Percentiles rank a stretch among this genome's conserved stretches.
These are phyloP conservation scores for Mobula hypostoma DNA, from an alignment of 2,113 vertebrate species.

Conservation along the genomic window DNA sequence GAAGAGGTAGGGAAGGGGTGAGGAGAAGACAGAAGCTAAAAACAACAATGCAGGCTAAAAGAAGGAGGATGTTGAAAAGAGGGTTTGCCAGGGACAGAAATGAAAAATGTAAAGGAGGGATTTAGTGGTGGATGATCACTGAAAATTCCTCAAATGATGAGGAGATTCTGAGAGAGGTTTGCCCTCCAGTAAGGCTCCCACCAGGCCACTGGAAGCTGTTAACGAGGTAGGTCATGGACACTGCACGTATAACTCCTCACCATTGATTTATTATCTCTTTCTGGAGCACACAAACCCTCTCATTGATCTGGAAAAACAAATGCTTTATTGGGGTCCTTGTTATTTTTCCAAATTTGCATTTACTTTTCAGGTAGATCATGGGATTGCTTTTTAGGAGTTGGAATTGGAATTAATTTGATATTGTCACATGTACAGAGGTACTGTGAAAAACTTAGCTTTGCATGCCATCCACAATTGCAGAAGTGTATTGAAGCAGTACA, in stretches of 20 bases:
- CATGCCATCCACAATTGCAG: too few species aligned
- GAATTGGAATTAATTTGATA: too few species aligned
- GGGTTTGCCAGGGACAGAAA: not conserved
- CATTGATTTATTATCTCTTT: not conserved
- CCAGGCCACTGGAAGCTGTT: not conserved
- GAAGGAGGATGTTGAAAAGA: not conserved
- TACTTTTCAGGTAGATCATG: too few species aligned
- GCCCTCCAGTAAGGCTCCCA: not conserved
- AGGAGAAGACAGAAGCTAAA: constrained; percentile 46
- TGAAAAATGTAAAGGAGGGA: too few species aligned
- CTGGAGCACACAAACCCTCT: not conserved
- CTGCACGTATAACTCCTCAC: not conserved
- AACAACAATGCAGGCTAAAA: not conserved
- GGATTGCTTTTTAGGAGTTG: too few species aligned
- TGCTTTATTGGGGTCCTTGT: not conserved
- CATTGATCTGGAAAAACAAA: not conserved
- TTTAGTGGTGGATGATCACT: too few species aligned
- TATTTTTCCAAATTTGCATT: not conserved
- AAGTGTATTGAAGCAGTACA: too few species aligned
- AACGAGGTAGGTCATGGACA: too few species aligned
- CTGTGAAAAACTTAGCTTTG: too few species aligned
- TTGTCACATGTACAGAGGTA: too few species aligned
- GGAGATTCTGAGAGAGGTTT: not conserved
- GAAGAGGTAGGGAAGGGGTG: constrained; percentile 46
- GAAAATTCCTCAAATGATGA: too few species aligned